Percentiles rank a stretch among this genome's conserved stretches.
Conservation (phyloP, 2,888 invertebrate genomes). For the Onchidella celtica region DNA sequence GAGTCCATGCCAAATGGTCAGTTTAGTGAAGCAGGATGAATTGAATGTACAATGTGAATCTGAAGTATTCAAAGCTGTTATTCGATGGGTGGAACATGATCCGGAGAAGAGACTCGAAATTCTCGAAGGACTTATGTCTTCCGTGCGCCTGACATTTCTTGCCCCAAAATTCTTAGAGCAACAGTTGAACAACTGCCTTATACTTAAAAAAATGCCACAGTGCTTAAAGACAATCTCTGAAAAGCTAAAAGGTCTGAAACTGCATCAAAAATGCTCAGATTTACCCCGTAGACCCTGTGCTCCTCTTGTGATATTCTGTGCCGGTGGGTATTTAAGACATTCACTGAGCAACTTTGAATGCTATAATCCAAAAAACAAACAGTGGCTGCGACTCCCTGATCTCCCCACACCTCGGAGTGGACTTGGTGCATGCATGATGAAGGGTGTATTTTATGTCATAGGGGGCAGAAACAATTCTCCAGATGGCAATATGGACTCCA, state of each 20-base stretch:
- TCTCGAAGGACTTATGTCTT: slow-evolving; percentile 92
- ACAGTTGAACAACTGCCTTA: slow-evolving; percentile 93
- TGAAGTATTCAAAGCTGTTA: slow-evolving; percentile 88
- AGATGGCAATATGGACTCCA: slow-evolving; percentile 84
- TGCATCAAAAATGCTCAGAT: slow-evolving; percentile 90
- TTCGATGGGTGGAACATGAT: slow-evolving; percentile 93
- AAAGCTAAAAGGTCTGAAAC: slow-evolving; percentile 88
- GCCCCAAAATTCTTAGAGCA: slow-evolving; percentile 94
- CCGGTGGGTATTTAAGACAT: slow-evolving; percentile 93
- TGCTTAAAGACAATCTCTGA: slow-evolving; percentile 93
- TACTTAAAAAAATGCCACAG: slow-evolving; percentile 92
- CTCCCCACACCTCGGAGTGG: slow-evolving; percentile 94
- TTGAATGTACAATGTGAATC: slow-evolving; percentile 94
- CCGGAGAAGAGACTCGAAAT: slow-evolving; percentile 90
- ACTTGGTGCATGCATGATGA: slow-evolving; percentile 77
- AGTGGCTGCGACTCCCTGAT: slow-evolving; percentile 90
- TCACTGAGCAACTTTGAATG: slow-evolving; percentile 93
- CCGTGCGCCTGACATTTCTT: slow-evolving; percentile 94
- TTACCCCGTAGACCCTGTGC: slow-evolving; percentile 90
- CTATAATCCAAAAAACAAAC: slow-evolving; percentile 91
- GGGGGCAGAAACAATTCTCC: slow-evolving; percentile 94
- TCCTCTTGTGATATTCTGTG: slow-evolving; percentile 93
- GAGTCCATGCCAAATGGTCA: slow-evolving; percentile 89
- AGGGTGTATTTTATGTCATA: slow-evolving; percentile 91
- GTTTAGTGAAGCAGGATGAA: slow-evolving; percentile 92